Percentiles rank a stretch among this genome's conserved stretches.
Evolutionary conservation across 2,113 vertebrate genomes (phyloP).

Genomic region (Callionymus lyra): DNA sequence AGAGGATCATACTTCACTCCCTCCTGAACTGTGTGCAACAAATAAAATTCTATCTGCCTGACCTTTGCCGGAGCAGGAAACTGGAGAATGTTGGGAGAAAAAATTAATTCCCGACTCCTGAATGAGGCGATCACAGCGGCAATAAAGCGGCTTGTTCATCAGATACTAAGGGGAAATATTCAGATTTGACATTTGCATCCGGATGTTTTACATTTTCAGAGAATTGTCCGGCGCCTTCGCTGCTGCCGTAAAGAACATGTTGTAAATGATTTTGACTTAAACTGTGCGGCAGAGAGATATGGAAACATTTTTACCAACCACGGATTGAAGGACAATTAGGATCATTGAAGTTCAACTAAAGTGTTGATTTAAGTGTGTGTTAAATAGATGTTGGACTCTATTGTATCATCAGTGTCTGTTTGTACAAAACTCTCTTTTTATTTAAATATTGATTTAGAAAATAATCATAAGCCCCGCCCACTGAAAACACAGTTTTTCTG

Average conservation of each 20-base stretch:
- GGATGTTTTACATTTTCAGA: constrained; percentile 36
- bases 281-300: too few species aligned
- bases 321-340: too few species aligned
- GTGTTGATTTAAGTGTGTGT: too few species aligned
- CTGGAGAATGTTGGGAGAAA: constrained; percentile 10
- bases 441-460: too few species aligned
- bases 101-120: constrained; percentile 26
- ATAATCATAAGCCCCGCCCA: too few species aligned
- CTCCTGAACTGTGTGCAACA: constrained; percentile 37
- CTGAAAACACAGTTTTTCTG: too few species aligned
- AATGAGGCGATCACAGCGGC: constrained; percentile 33
- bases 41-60: constrained; percentile 39
- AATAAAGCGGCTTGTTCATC: constrained; percentile 44
- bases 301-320: too few species aligned
- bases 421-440: too few species aligned
- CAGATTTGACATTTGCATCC: constrained; percentile 52
- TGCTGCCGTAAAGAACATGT: constrained; percentile 14
- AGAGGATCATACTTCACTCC: constrained; percentile 35
- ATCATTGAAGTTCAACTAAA: too few species aligned
- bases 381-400: too few species aligned
- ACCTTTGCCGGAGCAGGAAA: constrained; percentile 39
- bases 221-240: constrained; percentile 12
- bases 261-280: constrained; percentile 16
- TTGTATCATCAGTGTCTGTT: too few species aligned
- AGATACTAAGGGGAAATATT: constrained; percentile 46